phyloP scores from a whole-genome alignment of 2,113 vertebrate genomes.

The Carassius auratus region DNA sequence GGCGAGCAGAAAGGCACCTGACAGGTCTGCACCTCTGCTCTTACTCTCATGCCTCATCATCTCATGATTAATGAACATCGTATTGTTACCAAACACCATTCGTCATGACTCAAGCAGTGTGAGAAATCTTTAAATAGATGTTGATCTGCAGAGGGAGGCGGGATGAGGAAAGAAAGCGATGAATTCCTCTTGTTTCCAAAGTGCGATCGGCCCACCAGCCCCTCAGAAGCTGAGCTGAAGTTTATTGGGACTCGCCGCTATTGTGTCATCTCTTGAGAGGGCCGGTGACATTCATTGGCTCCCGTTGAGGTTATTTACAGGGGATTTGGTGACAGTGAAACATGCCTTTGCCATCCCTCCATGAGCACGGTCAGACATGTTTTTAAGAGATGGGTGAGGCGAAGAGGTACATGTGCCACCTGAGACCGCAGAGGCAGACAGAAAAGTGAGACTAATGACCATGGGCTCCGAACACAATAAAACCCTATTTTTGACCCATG shows the following conservation, averaged over 20 bases:
- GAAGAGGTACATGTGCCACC: conserved; percentile 52
- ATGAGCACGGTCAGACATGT: conserved; percentile 40
- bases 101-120: conserved; percentile 63
- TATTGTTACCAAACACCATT: conserved; percentile 59
- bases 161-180: conserved; percentile 48
- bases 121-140: conserved; percentile 58
- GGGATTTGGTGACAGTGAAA: conserved; percentile 58
- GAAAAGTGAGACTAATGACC: conserved; percentile 57
- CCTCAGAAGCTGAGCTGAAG: conserved; percentile 37
- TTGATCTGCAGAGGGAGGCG: conserved; percentile 48
- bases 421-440: conserved; percentile 49
- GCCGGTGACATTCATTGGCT: conserved; percentile 56
- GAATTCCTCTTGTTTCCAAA: conserved; percentile 59
- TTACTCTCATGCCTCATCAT: conserved; percentile 64
- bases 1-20: conserved; percentile 61
- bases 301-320: conserved; percentile 61
- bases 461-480: conserved; percentile 47
- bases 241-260: conserved; percentile 53
- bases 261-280: conserved; percentile 56
- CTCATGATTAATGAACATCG: conserved; percentile 66
- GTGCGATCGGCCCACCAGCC: conserved; percentile 33
- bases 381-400: conserved; percentile 49
- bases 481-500: conserved; percentile 39
- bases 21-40: conserved; percentile 57
- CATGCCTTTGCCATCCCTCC: conserved; percentile 51